Conservation (phyloP, 2,113 vertebrate species). For the Percina caprodes region DNA sequence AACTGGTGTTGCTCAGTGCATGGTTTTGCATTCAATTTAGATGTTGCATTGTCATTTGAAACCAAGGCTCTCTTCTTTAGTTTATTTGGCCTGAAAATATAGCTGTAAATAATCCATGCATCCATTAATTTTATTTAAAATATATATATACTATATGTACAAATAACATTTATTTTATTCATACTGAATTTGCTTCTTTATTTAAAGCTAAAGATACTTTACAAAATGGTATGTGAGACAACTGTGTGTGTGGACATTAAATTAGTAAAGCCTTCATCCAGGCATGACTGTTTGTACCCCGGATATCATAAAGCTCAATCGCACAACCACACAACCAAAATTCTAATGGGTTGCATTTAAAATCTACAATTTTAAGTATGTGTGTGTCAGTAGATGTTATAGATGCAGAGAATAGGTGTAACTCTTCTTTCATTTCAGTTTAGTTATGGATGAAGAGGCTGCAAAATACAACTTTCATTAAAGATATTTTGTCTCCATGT, state of each 20-base stretch:
- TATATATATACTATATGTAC: neutral
- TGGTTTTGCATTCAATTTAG: constrained; percentile 43
- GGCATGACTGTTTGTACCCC: neutral
- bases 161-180: neutral
- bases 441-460: neutral
- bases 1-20: neutral
- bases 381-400: neutral
- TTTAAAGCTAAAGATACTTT: neutral
- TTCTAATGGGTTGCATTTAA: neutral
- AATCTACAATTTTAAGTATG: neutral
- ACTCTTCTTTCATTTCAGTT: neutral
- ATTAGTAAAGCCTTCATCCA: neutral
- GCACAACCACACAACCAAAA: neutral
- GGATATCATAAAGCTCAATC: neutral
- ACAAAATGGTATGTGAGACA: neutral
- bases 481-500: neutral
- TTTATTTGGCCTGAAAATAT: neutral
- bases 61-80: neutral
- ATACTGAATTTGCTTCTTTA: neutral
- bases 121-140: neutral
- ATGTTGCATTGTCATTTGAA: constrained; percentile 29
- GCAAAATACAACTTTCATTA: neutral
- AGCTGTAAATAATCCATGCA: neutral
- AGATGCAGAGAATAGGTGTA: neutral
- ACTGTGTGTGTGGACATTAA: neutral